Evolutionary conservation across 2,113 vertebrate species (phyloP).

Genomic region (Macrotis lagotis): DNA sequence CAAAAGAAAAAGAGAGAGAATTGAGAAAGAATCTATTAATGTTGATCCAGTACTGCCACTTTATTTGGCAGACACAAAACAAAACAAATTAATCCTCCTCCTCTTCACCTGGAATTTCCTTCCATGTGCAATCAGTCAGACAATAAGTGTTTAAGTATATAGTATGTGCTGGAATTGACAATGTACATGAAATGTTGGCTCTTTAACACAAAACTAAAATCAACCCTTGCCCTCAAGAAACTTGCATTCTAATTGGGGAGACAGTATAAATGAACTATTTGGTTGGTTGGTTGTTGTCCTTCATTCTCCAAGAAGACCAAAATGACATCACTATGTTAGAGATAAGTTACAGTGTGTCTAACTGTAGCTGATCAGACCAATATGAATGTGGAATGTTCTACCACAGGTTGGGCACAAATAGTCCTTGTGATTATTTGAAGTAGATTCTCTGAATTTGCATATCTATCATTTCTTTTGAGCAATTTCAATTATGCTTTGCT

Average conservation of each 20-base stretch:
- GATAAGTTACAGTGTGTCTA: no score
- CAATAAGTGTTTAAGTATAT: not conserved
- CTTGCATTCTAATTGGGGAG: not conserved
- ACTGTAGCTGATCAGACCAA: no score
- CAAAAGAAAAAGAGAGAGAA: no score
- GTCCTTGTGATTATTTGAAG: no score
- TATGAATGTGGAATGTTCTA: no score
- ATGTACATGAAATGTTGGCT: not conserved
- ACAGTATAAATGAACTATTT: not conserved
- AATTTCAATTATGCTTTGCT: no score
- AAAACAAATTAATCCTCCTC: not conserved
- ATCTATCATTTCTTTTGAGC: no score
- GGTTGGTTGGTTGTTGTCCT: no score
- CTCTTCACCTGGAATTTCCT: not conserved
- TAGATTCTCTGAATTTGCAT: no score
- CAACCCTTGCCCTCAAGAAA: not conserved
- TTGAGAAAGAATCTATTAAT: not conserved
- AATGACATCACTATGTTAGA: no score
- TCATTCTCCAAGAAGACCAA: no score
- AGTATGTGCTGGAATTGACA: not conserved
- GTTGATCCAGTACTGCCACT: not conserved
- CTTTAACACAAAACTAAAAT: not conserved
- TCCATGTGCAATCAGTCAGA: not conserved
- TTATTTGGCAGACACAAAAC: not conserved
- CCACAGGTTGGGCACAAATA: no score